phyloP scores from a whole-genome alignment of 2,797 vertebrate genomes.

The Cuniculus paca region DNA sequence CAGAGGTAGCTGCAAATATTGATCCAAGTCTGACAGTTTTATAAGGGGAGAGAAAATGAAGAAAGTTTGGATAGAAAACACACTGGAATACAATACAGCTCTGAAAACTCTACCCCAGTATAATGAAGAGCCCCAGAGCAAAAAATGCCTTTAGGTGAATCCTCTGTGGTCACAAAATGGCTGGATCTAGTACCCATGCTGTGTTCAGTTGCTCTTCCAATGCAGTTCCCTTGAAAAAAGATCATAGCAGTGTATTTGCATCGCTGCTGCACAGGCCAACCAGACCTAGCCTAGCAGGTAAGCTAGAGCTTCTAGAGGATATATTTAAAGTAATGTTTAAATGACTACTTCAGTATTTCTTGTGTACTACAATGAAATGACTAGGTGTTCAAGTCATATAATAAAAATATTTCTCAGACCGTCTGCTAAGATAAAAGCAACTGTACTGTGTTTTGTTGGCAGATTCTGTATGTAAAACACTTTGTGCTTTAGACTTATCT shows the following conservation, averaged over 20 bases:
- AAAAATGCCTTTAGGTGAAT: not conserved
- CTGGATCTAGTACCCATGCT: not conserved
- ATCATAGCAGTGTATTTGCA: not conserved
- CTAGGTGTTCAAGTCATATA: not conserved
- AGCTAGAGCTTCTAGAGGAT: not conserved
- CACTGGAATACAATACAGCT: not conserved
- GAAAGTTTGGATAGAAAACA: not conserved
- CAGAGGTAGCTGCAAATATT: not conserved
- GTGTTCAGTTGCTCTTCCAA: not conserved
- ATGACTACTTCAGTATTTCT: not conserved
- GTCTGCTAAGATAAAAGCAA: not conserved
- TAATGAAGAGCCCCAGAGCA: not conserved
- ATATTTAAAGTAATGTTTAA: not conserved
- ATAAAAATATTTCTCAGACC: not conserved
- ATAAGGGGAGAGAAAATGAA: not conserved
- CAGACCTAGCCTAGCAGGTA: not conserved
- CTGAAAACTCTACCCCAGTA: not conserved
- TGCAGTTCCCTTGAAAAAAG: not conserved
- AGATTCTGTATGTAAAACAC: not conserved
- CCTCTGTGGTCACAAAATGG: not conserved
- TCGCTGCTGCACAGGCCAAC: not conserved
- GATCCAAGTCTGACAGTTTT: not conserved
- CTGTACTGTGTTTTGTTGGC: not conserved
- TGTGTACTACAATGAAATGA: not conserved
- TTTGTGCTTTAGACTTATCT: not conserved